Percentiles rank a stretch among this genome's conserved stretches.
These are phyloP conservation scores for Carposina sasakii DNA, from an alignment of 1,140 invertebrate species.

Conservation along the genomic window DNA sequence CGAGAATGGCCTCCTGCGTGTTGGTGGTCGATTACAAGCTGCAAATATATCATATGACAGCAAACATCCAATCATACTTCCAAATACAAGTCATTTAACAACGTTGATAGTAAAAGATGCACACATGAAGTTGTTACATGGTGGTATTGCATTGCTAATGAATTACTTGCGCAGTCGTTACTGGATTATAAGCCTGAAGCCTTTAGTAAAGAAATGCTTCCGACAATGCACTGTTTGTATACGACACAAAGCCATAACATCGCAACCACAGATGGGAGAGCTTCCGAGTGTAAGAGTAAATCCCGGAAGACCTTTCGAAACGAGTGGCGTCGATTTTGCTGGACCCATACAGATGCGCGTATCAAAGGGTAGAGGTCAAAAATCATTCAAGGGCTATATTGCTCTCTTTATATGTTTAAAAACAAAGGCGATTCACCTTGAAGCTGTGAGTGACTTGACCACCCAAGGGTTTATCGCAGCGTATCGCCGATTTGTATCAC, in stretches of 20 bases:
- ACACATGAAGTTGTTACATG: slow-evolving; percentile 15
- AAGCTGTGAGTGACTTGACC: slow-evolving; percentile 20
- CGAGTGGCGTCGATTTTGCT: slow-evolving; percentile 19
- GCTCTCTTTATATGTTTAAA: slow-evolving; percentile 21
- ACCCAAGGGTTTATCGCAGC: slow-evolving; percentile 28
- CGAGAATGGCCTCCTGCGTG: too few relatives aligned
- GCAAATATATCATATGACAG: too few relatives aligned
- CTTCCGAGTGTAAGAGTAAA: slow-evolving; percentile 16
- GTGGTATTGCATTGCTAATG: slow-evolving; percentile 12
- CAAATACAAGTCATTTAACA: too few relatives aligned
- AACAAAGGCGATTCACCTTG: slow-evolving; percentile 24
- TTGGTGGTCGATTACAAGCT: too few relatives aligned
- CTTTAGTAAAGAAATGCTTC: slow-evolving; percentile 8
- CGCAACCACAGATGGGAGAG: slow-evolving; percentile 19
- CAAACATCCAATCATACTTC: too few relatives aligned
- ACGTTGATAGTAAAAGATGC: slow-evolving; percentile 15
- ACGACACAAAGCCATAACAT: slow-evolving; percentile 2
- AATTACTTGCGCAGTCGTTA: slow-evolving; percentile 14
- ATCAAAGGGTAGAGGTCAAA: slow-evolving; percentile 9
- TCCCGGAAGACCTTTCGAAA: slow-evolving; percentile 15
- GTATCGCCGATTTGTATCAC: slow-evolving; percentile 36
- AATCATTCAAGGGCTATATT: slow-evolving; percentile 15
- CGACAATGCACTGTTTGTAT: slow-evolving; percentile 20
- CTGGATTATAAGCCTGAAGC: slow-evolving; percentile 17
- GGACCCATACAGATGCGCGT: slow-evolving; percentile 11